Evolutionary conservation across 2,888 invertebrate genomes (phyloP), one percentile per base, ranked within the genome.

Genomic region (Cerastis rubricosa): DNA sequence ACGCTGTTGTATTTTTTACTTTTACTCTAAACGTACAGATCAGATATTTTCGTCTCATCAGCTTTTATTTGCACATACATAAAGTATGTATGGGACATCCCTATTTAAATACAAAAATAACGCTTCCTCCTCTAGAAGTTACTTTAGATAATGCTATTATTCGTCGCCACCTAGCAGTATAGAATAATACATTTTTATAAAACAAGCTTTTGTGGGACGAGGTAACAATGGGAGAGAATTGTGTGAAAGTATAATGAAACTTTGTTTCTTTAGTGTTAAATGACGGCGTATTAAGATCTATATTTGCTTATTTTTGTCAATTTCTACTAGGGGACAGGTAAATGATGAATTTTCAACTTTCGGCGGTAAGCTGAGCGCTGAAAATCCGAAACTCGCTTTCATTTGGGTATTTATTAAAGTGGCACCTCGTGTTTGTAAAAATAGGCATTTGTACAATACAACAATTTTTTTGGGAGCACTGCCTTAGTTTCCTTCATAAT

Each of bases 101-200:
- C 84, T 82, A 70, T n/a, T 12, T 8, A 25, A 57, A 57, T n/a
- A 79, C 63, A 68, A 83, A 51, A 74, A 61, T 63, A 81, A 74
- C 59, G 64, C 29, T 68, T 79, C 29, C 61, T 51, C 74, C n/a
- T 14, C 25, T 25, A 57, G 68, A 74, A 65, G 45, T 71, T 59
- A 69, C 74, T 69, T 80, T n/a, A 54, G 61, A 51, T 69, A 71
- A 71, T 47, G 54, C 71, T 71, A 43, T 71, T 71, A 84, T 82
- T 84, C 51, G 68, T 57, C 25, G 57, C 51, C 71, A 79, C 64
- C 63, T 65, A 51, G 59, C 59, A 14, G 7, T 54, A 54, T 40
- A 68, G 51, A 63, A 80, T 74, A 73, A 67, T 65, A 70, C 75
- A 69, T 43, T 81, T 81, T 76, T 78, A 78, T 70, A 57, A 61